Base-by-base conservation (phyloP, 2,888 invertebrate genomes). In the Latheticus oryzae region DNA sequence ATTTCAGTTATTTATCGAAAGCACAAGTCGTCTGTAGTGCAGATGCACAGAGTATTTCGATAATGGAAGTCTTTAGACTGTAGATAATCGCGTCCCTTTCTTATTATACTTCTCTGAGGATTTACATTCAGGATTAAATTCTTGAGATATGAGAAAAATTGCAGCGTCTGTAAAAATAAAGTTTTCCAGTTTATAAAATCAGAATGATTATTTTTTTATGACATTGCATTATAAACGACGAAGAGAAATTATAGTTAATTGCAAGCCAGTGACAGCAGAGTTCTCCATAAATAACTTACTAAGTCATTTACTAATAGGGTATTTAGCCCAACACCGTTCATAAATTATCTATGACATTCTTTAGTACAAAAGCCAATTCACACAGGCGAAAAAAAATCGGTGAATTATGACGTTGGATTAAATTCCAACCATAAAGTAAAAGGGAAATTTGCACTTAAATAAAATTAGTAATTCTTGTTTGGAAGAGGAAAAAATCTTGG, bases 51-150 rank as follows among this genome's bases (percentile, higher is more conserved):
- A 56, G 63, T 65, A 64, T 64, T 66, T 65, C 67, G 68, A 68
- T 71, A 70, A 72, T 70, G 61, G 68, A 70, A 70, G 57, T 64
- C 60, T 59, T 62, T 54, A 68, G 67, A 66, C 66, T 69, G 70
- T 65, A 52, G 57, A 68, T 72, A 72, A 71, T 70, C 70, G 65
- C 52, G 64, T 70, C 69, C 64, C 56, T 59, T 63, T 66, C 60
- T 60, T 64, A 67, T 68, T 67, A 68, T 67, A 62, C 63, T 35
- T 47, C 53, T 56, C 61, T 57, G 64, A 58, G 64, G 65, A 66
- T 65, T 61, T 66, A 66, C 63, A 66, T 63, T 53, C 55, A 24
- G 60, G 66, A 67, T 69, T 65, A 69, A 62, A 69, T 69, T 65
- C 64, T 54, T 52, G 45, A 63, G 63, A 63, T 63, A 64, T 60